These are phyloP conservation scores for Forbesichthys agassizii DNA, from an alignment of 2,113 vertebrate genomes.

Conservation along the genomic window DNA sequence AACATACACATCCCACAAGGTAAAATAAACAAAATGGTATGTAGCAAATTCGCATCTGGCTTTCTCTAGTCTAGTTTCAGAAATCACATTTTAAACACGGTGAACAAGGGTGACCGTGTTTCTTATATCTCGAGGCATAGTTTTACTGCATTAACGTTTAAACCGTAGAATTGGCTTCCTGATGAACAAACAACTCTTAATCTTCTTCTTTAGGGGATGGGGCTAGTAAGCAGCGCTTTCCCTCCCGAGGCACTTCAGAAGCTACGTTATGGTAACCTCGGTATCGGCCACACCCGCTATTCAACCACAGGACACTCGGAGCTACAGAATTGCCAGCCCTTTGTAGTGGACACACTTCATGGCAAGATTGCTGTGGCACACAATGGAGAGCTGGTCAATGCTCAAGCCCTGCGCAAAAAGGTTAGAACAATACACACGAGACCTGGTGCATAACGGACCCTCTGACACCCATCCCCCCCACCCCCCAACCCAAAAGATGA, in stretches of 20 bases:
- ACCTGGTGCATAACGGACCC: no score
- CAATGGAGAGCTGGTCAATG: slow-evolving; percentile 94
- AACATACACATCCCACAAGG: slow-evolving; percentile 89
- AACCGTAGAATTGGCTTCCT: neutral
- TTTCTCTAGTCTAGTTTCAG: neutral
- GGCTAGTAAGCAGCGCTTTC: slow-evolving; percentile 90
- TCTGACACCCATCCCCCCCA: no score
- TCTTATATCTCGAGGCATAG: no score
- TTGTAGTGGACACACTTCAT: slow-evolving; percentile 96
- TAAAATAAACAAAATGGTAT: slow-evolving; percentile 62
- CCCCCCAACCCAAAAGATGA: no score
- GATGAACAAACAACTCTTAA: neutral
- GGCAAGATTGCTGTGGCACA: slow-evolving; percentile 96
- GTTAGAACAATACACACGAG: slow-evolving; percentile 44
- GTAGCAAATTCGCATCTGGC: neutral
- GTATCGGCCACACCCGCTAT: slow-evolving; percentile 95
- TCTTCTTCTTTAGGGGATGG: slow-evolving; percentile 86
- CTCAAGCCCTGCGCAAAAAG: slow-evolving; percentile 85
- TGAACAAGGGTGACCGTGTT: no score
- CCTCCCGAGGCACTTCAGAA: slow-evolving; percentile 89
- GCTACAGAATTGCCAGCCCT: slow-evolving; percentile 97
- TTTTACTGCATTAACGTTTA: no score
- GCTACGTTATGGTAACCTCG: slow-evolving; percentile 89
- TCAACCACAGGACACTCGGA: slow-evolving; percentile 94
- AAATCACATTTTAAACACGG: no score